These are phyloP conservation scores for Sphaerophoria rueppellii DNA, from an alignment of 2,888 invertebrate genomes.

Conservation along the genomic window DNA sequence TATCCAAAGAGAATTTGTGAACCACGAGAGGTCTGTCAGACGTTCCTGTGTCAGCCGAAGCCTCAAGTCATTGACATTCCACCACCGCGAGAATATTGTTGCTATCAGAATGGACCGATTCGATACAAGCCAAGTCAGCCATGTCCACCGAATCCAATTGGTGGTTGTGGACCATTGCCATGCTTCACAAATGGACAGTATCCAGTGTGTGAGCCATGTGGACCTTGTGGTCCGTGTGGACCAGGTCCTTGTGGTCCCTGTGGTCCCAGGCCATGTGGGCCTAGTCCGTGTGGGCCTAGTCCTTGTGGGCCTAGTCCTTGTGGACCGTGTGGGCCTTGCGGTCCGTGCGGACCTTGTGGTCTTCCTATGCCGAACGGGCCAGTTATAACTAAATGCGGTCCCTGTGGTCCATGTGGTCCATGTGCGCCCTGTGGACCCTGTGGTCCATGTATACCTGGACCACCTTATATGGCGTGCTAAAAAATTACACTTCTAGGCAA, in stretches of 20 bases:
- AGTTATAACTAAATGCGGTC: not conserved
- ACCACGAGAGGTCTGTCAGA: constrained; percentile 80
- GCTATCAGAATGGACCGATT: constrained; percentile 79
- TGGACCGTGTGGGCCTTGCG: constrained; percentile 27
- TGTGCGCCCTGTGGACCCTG: constrained; percentile 25
- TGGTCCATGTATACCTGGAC: constrained; percentile 51
- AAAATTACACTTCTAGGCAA: not conserved
- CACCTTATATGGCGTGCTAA: constrained; percentile 36
- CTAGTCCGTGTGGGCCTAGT: constrained; percentile 53
- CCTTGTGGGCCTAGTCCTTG: constrained; percentile 36
- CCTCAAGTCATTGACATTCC: constrained; percentile 80
- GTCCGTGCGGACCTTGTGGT: constrained; percentile 4
- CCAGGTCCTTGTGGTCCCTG: constrained; percentile 75
- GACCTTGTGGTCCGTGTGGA: constrained; percentile 74
- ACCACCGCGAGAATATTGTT: constrained; percentile 79
- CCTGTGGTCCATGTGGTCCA: constrained; percentile 43
- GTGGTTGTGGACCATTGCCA: constrained; percentile 76
- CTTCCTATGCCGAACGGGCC: constrained; percentile 17
- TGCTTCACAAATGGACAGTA: constrained; percentile 78
- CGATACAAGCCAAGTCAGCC: constrained; percentile 77
- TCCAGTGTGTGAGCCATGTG: constrained; percentile 76
- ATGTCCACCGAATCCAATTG: constrained; percentile 78
- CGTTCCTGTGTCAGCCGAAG: constrained; percentile 80
- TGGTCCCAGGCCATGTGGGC: constrained; percentile 74
- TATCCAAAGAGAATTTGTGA: constrained; percentile 79